Evolutionary conservation across 2,113 vertebrate genomes (phyloP).

Genomic region (Eonycteris spelaea): DNA sequence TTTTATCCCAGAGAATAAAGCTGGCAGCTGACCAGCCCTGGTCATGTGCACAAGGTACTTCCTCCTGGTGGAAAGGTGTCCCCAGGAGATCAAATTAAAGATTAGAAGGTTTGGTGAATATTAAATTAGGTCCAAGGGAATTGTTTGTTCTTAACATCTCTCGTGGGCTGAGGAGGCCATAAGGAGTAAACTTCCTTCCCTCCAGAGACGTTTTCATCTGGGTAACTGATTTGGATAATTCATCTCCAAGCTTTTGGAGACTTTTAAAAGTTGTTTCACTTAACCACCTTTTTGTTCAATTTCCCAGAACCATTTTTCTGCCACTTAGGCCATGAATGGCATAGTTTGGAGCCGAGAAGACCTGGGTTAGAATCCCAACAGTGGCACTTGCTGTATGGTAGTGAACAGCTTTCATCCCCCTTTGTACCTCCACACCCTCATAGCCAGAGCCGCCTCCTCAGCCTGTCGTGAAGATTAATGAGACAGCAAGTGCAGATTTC

Average conservation of each 20-base stretch:
- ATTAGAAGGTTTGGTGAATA: slow-evolving; percentile 1
- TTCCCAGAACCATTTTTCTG: background rate
- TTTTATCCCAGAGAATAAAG: background rate
- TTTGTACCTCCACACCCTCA: background rate
- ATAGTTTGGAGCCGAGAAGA: background rate
- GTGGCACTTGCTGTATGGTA: background rate
- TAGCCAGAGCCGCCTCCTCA: background rate
- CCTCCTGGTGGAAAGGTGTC: background rate
- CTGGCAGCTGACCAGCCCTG: background rate
- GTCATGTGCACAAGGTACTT: background rate
- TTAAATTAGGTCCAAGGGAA: slow-evolving; percentile 45
- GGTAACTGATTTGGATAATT: background rate
- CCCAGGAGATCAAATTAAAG: slow-evolving; percentile 31
- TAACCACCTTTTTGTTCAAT: background rate
- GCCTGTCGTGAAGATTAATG: background rate
- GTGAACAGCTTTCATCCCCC: background rate
- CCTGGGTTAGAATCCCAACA: background rate
- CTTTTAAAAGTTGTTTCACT: background rate
- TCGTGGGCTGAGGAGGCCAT: background rate
- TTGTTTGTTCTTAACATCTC: slow-evolving; percentile 13
- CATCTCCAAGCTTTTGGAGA: background rate
- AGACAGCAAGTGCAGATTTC: background rate
- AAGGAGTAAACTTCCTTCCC: background rate
- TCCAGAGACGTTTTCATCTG: background rate
- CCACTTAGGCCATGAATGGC: background rate